phyloP scores from a whole-genome alignment of 1,140 invertebrate species.

The Andricus grossulariae region DNA sequence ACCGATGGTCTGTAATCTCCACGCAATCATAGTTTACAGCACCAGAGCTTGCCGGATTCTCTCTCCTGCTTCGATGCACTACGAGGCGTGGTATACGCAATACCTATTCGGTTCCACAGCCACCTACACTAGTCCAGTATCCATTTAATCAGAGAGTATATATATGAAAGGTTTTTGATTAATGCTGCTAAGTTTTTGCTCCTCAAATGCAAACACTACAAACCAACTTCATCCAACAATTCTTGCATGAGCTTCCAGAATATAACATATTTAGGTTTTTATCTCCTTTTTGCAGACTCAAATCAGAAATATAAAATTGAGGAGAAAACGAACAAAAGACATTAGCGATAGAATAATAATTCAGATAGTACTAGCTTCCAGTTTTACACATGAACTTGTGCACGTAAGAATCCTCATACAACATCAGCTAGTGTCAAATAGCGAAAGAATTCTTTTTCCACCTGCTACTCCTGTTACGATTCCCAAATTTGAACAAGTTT shows the following conservation, averaged over 20 bases:
- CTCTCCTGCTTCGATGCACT: slow-evolving; percentile 33
- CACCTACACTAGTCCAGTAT: slow-evolving; percentile 1
- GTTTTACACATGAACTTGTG: too few species aligned
- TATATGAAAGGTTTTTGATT: slow-evolving; percentile 21
- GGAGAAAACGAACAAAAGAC: too few species aligned
- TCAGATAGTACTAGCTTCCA: too few species aligned
- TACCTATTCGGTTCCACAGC: slow-evolving; percentile 38
- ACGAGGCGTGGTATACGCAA: slow-evolving; percentile 46
- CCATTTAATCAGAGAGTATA: slow-evolving; percentile 28
- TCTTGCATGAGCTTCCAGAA: neutral
- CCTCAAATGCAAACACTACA: neutral
- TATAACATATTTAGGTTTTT: neutral
- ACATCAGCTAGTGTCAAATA: too few species aligned
- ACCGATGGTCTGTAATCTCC: slow-evolving; percentile 69
- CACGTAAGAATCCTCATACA: too few species aligned
- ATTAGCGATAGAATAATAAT: too few species aligned
- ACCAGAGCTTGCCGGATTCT: slow-evolving; percentile 50
- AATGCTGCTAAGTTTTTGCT: slow-evolving; percentile 5
- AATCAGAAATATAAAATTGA: too few species aligned
- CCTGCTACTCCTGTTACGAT: too few species aligned
- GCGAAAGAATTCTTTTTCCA: too few species aligned
- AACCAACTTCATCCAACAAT: neutral
- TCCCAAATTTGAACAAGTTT: too few species aligned
- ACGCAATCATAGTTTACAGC: slow-evolving; percentile 68
- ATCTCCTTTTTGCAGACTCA: too few species aligned